Conservation (phyloP, 1,140 invertebrate species). For the Copidosoma floridanum region DNA sequence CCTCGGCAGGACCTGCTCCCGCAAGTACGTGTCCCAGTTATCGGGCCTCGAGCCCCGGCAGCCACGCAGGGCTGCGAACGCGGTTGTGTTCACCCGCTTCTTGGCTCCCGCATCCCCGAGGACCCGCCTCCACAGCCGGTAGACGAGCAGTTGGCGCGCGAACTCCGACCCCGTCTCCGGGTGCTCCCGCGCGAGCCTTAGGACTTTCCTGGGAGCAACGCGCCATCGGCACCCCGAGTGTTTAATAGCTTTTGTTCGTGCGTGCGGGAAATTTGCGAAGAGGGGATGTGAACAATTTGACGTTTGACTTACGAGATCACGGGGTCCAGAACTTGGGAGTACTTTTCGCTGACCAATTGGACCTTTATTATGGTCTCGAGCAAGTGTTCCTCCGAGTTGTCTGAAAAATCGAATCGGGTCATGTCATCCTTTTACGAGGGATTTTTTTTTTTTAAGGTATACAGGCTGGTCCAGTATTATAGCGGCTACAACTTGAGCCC, state of each 20-base stretch:
- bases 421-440: too few species aligned
- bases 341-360: constrained; percentile 43
- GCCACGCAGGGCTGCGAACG: constrained; percentile 42
- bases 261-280: too few species aligned
- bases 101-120: constrained; percentile 40
- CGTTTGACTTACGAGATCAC: constrained; percentile 47
- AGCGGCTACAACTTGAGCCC: too few species aligned
- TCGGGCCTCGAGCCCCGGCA: constrained; percentile 32
- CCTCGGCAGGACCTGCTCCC: constrained; percentile 24
- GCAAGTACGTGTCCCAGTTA: constrained; percentile 3
- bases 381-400: constrained; percentile 49
- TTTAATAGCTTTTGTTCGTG: too few species aligned
- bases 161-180: constrained; percentile 46
- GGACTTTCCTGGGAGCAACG: constrained; percentile 43
- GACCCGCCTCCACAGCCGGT: constrained; percentile 49
- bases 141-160: constrained; percentile 48
- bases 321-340: constrained; percentile 48
- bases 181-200: constrained; percentile 39
- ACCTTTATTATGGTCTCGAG: constrained; percentile 51
- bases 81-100: constrained; percentile 42
- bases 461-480: too few species aligned
- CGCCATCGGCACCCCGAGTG: too few species aligned
- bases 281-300: too few species aligned
- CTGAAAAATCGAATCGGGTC: constrained; percentile 32
- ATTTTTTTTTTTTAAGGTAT: too few species aligned